These are phyloP conservation scores for Engystomops pustulosus DNA, from an alignment of 2,113 vertebrate genomes.

Conservation along the genomic window DNA sequence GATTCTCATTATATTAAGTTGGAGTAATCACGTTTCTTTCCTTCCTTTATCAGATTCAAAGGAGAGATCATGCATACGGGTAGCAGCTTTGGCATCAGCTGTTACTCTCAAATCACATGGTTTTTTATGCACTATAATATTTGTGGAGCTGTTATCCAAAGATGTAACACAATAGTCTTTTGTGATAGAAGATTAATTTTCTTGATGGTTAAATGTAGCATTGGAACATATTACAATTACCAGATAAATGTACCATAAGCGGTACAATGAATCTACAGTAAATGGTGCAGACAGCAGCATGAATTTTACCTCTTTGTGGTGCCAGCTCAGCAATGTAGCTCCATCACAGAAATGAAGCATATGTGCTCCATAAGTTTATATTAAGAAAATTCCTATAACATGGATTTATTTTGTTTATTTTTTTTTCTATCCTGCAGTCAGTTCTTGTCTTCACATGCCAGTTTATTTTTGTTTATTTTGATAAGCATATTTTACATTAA, in stretches of 20 bases:
- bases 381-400: background rate
- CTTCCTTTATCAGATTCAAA: slow-evolving; percentile 7
- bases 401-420: background rate
- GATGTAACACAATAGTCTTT: background rate
- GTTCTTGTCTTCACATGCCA: background rate
- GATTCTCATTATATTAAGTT: background rate
- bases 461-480: background rate
- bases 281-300: background rate
- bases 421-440: background rate
- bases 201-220: background rate
- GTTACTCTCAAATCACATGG: background rate
- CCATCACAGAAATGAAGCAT: background rate
- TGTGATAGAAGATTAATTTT: background rate
- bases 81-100: background rate
- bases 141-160: background rate
- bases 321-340: background rate
- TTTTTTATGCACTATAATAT: background rate
- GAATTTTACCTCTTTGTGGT: background rate
- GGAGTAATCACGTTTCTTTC: background rate
- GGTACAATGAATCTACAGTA: background rate
- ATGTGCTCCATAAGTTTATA: background rate
- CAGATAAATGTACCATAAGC: background rate
- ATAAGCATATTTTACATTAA: background rate
- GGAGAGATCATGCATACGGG: background rate
- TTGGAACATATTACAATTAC: background rate